Conservation (phyloP, 2,113 vertebrate genomes). For the Alligator sinensis region DNA sequence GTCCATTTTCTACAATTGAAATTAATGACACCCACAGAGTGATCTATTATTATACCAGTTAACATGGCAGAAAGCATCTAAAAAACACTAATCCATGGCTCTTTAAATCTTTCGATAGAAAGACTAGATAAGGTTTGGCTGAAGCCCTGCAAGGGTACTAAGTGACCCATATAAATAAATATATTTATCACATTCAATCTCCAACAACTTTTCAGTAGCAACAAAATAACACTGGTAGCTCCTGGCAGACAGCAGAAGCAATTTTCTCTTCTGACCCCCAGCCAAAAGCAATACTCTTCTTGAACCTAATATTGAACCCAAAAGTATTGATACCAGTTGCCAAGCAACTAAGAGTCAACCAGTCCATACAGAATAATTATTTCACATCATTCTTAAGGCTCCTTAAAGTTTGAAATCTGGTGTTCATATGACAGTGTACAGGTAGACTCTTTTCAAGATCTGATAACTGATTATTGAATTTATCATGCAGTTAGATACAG, state of each 20-base stretch:
- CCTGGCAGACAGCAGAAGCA: background rate
- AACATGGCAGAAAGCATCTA: background rate
- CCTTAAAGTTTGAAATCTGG: background rate
- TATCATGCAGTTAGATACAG: background rate
- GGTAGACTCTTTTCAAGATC: background rate
- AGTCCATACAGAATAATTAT: background rate
- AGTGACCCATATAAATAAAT: background rate
- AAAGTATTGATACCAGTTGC: background rate
- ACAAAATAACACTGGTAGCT: background rate
- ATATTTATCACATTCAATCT: background rate
- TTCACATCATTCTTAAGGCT: background rate
- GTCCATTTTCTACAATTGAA: conserved; percentile 13
- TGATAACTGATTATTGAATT: background rate
- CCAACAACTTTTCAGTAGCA: background rate
- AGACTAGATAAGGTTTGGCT: background rate
- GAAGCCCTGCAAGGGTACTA: background rate
- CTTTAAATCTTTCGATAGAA: background rate
- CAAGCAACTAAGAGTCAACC: background rate
- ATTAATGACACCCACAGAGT: conserved; percentile 8
- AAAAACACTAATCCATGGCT: background rate
- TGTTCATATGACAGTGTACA: background rate
- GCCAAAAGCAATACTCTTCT: background rate
- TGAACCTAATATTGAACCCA: background rate
- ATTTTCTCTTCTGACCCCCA: background rate
- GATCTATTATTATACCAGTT: conserved; percentile 21